A percentile compares a stretch with the other conserved stretches of the same genome.
These are phyloP conservation scores for Aphidoletes aphidimyza DNA, from an alignment of 2,888 invertebrate species.

Conservation along the genomic window DNA sequence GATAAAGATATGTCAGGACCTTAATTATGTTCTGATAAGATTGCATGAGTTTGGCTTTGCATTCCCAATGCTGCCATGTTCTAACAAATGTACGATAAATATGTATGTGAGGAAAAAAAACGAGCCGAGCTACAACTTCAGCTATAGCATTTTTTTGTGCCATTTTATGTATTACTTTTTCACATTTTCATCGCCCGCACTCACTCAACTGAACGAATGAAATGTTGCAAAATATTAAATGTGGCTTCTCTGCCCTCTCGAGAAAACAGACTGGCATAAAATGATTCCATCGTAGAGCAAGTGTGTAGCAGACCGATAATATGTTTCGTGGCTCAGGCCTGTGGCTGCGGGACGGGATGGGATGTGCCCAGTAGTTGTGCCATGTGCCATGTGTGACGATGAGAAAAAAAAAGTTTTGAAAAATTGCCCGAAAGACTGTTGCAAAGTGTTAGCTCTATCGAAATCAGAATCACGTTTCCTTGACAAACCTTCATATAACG, in stretches of 20 bases:
- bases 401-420: not conserved
- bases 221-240: constrained; percentile 6
- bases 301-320: constrained; percentile 8
- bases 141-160: too few species aligned
- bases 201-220: not conserved
- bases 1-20: constrained; percentile 6
- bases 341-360: not conserved
- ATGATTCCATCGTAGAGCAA: not conserved
- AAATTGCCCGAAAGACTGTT: not conserved
- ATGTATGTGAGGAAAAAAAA: too few species aligned
- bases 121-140: too few species aligned
- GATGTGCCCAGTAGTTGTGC: not conserved
- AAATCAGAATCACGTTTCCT: constrained; percentile 21
- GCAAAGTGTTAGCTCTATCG: not conserved
- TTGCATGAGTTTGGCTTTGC: constrained; percentile 11
- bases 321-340: not conserved
- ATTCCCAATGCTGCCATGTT: not conserved
- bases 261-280: not conserved
- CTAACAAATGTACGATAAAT: not conserved
- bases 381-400: not conserved
- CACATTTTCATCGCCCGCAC: not conserved
- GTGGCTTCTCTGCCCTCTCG: not conserved
- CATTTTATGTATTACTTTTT: not conserved
- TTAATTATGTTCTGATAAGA: constrained; percentile 8
- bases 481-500: not conserved